Evolutionary conservation across 2,113 vertebrate species (phyloP).

Genomic region (Crotalus horridus): DNA sequence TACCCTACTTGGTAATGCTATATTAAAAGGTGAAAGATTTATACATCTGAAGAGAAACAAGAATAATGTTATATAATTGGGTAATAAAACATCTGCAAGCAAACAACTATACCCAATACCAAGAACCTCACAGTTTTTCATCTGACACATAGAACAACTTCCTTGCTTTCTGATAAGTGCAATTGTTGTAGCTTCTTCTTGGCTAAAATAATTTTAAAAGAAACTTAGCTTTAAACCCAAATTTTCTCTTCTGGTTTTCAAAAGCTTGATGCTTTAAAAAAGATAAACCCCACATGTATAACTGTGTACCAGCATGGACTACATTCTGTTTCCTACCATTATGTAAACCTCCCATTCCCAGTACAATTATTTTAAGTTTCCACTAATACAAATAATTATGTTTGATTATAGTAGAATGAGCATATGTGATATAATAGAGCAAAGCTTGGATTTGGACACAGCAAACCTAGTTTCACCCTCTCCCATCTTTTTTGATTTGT

Average conservation of each 20-base stretch:
- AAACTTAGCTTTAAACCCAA: conserved; percentile 70
- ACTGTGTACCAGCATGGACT: not conserved
- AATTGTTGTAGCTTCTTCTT: conserved; percentile 74
- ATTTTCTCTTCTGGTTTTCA: conserved; percentile 67
- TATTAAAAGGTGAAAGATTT: too few relatives aligned
- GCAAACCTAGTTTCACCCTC: too few relatives aligned
- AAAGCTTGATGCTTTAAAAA: conserved; percentile 39
- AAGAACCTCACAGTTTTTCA: conserved; percentile 19
- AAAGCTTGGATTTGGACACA: not conserved
- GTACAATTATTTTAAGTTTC: not conserved
- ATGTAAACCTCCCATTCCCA: not conserved
- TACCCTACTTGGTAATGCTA: too few relatives aligned
- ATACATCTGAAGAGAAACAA: too few relatives aligned
- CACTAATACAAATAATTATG: not conserved
- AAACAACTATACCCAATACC: too few relatives aligned
- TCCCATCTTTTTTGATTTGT: not conserved
- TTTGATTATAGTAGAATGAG: not conserved
- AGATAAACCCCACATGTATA: not conserved
- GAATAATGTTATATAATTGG: too few relatives aligned
- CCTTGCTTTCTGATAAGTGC: conserved; percentile 69
- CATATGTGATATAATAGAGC: not conserved
- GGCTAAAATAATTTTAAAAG: conserved; percentile 67
- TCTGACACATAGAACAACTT: conserved; percentile 68
- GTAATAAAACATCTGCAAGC: too few relatives aligned
- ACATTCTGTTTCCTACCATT: not conserved